Base-by-base conservation (phyloP, 2,113 vertebrate genomes). In the Nycticryphes semicollaris region DNA sequence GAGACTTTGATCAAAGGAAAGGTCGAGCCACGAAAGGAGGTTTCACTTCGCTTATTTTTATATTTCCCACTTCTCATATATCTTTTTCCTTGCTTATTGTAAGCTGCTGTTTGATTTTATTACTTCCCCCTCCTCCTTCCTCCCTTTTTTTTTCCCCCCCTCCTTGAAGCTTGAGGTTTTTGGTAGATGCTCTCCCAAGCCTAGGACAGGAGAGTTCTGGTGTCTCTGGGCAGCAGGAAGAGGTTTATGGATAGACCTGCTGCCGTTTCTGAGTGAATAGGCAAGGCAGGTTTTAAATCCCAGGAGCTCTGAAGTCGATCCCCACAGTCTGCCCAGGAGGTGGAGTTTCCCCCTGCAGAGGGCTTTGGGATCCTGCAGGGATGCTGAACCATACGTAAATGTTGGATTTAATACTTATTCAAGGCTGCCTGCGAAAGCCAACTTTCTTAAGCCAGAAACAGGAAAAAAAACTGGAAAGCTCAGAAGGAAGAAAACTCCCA, bases 391-490 rank as follows among this genome's bases (percentile, higher is more conserved):
- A 1, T 17, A 9, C 47, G 27, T 50, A 33, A 51, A 6, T 2
- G 54, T 2, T 73, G 89, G 89, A 35, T 89, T 89, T 93, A 35
- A 51, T 53, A 14, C 43, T 37, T 2, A 2, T 2, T 81, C 24
- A 14, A 75, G 30, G 37, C 72, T 31, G 67, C 2, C 27, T 27
- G 75, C 9, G 51, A n/a, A 31, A 67, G 56, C 59, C 23, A 72
- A 10, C n/a, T 25, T 35, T 22, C 60, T 43, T 30, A 14, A 63
- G 68, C 86, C 84, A 78, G 88, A 39, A 28, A 5, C 5, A 2
- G n/a, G n/a, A n/a, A n/a, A n/a, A n/a, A n/a, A n/a, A n/a, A 37
- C 64, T 53, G 84, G 80, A 83, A 67, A 90, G 39, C 80, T 92
- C 77, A 14, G 80, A 35, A 57, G 50, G 67, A 35, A 11, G 81